Base-by-base conservation (phyloP, 2,797 vertebrate species). In the Platalea minor region DNA sequence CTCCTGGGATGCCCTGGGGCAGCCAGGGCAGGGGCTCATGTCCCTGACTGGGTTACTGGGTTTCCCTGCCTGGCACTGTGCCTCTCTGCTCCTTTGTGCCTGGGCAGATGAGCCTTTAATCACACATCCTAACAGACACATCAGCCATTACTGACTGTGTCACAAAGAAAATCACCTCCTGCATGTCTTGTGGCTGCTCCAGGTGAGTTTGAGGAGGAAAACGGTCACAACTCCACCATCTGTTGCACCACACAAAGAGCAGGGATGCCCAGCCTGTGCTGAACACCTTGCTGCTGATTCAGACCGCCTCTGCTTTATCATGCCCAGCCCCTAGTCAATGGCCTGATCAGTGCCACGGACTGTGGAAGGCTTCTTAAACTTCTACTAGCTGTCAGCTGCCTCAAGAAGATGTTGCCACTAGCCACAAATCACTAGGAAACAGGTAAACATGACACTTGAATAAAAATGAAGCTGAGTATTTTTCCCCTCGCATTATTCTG, bases 1-100 rank as follows among this genome's bases (percentile, higher is more conserved):
- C 19, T 41, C n/a, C 39, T 63, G 18, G 37, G 16, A 61, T 26
- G 13, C 5, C 25, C 45, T 39, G 10, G 13, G 24, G 7, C 3
- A 4, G 7, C 18, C 39, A 39, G 14, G 15, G 12, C 11, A 70
- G 17, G 19, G 39, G 6, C 5, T 63, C 1, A 0, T 37, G 26
- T 68, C 29, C 41, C 23, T 60, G 26, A 25, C 15, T 56, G 17
- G 2, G 11, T 64, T 46, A 25, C 7, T 68, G 0, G 5, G 7
- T 69, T 77, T 31, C 10, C 13, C 7, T 4, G 5, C 20, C 28
- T 19, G 33, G 4, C 0, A 0, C 10, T 70, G 25, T 31, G 28
- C 20, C 25, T 43, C 11, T 41, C 28, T 39, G 4, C 18, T 56
- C 9, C 15, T 72, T 51, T 0, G 0, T 24, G 18, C 15, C 25